Conservation (phyloP, 1,140 invertebrate species). For the Meteorus sp. region DNA sequence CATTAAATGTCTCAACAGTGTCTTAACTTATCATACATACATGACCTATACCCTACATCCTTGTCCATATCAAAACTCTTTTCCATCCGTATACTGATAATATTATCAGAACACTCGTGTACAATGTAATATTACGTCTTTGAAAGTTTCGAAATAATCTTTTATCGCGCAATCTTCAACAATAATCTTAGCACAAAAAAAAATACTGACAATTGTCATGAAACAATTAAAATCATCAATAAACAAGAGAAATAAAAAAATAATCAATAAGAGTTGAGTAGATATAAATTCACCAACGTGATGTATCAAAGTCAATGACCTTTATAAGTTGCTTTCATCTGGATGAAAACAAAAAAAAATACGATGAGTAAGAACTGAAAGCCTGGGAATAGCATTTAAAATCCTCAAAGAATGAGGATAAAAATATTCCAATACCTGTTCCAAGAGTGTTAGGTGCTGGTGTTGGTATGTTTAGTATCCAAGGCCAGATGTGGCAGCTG, state of each 20-base stretch:
- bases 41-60: conserved; percentile 33
- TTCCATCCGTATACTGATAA: background rate
- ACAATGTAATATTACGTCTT: background rate
- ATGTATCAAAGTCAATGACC: no score
- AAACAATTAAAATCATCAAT: no score
- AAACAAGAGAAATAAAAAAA: no score
- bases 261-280: no score
- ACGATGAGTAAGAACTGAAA: no score
- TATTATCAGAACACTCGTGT: no score
- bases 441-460: no score
- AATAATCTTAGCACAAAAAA: background rate
- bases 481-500: conserved; percentile 42
- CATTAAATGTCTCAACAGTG: background rate
- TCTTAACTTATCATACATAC: background rate
- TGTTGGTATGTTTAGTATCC: background rate
- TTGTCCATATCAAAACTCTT: background rate
- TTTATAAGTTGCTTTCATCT: no score
- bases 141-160: background rate
- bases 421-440: background rate
- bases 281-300: no score
- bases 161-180: background rate
- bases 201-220: no score
- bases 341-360: no score
- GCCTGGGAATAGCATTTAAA: no score
- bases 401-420: background rate